These are phyloP conservation scores for Axea sp. DNA, from an alignment of 2,888 invertebrate species.

Conservation along the genomic window DNA sequence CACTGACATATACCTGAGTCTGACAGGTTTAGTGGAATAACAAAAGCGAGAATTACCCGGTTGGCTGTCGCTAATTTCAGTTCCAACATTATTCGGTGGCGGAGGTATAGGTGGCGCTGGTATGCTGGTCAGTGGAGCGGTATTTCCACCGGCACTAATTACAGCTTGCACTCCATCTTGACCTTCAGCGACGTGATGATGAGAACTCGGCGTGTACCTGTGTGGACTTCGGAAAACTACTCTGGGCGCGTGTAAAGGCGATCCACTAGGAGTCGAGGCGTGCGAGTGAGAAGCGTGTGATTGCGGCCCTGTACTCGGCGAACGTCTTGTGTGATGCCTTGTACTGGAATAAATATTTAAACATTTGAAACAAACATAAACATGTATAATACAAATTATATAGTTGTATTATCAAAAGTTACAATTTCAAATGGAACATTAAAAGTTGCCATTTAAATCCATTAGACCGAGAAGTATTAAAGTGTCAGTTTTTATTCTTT, in stretches of 20 bases:
- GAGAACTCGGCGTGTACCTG: conserved; percentile 71
- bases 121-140: conserved; percentile 66
- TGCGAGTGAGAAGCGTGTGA: conserved; percentile 73
- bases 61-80: conserved; percentile 75
- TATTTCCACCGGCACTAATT: conserved; percentile 69
- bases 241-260: conserved; percentile 74
- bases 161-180: conserved; percentile 71
- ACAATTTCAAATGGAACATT: no score
- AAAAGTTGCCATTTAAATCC: no score
- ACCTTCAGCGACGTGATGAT: conserved; percentile 69
- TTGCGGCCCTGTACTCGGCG: conserved; percentile 74
- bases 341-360: conserved; percentile 68
- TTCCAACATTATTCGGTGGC: conserved; percentile 71
- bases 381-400: no score
- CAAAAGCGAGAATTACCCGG: no score
- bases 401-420: no score
- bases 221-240: conserved; percentile 72
- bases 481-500: no score
- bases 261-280: conserved; percentile 73
- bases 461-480: no score
- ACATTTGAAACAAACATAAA: no score
- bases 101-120: conserved; percentile 65
- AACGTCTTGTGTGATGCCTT: conserved; percentile 75
- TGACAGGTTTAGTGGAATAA: no score
- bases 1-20: no score